Conservation (phyloP, 2,113 vertebrate genomes). For the Bos javanicus region DNA sequence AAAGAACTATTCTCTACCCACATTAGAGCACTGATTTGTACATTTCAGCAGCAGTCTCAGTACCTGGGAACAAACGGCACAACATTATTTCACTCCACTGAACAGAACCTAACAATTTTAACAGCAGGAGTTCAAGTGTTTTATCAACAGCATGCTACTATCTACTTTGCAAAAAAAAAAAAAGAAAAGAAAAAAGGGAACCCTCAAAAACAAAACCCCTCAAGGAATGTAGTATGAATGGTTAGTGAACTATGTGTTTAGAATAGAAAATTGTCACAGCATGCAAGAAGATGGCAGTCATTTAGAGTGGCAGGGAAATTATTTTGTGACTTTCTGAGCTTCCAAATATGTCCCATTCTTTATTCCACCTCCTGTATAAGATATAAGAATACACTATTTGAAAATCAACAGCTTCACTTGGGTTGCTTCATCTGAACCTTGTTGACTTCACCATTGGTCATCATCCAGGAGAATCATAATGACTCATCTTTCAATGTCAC, state of each 20-base stretch:
- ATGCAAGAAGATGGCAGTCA: background rate
- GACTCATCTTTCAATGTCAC: background rate
- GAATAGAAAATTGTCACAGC: background rate
- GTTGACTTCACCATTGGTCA: background rate
- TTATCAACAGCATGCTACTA: conserved; percentile 41
- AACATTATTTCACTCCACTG: conserved; percentile 29
- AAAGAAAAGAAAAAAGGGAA: background rate
- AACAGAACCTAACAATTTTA: conserved; percentile 56
- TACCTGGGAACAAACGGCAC: conserved; percentile 10
- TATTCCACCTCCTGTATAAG: background rate
- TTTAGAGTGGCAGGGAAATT: background rate
- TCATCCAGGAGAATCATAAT: background rate
- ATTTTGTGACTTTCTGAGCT: background rate
- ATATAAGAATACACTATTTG: background rate
- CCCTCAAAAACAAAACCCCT: conserved; percentile 32
- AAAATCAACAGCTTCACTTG: background rate
- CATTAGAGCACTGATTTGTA: background rate
- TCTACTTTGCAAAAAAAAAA: background rate
- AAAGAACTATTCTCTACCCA: background rate
- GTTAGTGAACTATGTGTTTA: background rate
- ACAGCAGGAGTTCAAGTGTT: conserved; percentile 44
- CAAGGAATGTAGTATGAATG: background rate
- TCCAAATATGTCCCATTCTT: background rate
- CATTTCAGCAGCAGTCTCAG: background rate
- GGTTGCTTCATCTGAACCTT: background rate